Percentiles rank a stretch among this genome's conserved stretches.
Evolutionary conservation across 2,797 vertebrate genomes (phyloP).

Genomic region (Phoeniculus purpureus): DNA sequence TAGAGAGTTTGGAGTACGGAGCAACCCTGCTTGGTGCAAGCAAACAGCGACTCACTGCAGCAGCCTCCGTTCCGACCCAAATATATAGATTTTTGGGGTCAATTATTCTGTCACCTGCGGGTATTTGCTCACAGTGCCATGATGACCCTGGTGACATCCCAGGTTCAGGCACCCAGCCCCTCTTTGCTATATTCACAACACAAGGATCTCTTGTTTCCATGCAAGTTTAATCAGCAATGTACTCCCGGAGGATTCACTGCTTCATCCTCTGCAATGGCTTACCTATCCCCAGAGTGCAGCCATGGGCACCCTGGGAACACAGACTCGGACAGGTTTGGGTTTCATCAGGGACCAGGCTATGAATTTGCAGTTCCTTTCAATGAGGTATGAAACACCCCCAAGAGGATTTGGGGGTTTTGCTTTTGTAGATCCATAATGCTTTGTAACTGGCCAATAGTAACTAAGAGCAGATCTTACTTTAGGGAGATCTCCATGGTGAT

Average conservation of each 20-base stretch:
- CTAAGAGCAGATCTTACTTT: conserved; percentile 42
- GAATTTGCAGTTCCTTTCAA: not conserved
- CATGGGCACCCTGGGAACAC: not conserved
- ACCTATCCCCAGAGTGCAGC: not conserved
- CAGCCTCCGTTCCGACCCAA: not conserved
- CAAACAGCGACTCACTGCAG: not conserved
- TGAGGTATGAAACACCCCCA: not conserved
- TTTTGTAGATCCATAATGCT: not conserved
- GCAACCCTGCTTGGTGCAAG: not conserved
- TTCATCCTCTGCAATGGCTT: not conserved
- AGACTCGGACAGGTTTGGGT: not conserved
- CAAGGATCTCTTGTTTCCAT: not conserved
- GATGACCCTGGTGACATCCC: not conserved
- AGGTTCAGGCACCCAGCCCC: not conserved
- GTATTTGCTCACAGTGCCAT: not conserved
- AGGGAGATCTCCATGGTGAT: conserved; percentile 64
- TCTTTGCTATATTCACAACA: not conserved
- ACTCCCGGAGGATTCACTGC: not conserved
- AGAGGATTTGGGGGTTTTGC: not conserved
- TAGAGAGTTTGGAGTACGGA: conserved; percentile 34
- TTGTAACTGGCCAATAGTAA: not conserved
- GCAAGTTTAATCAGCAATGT: not conserved
- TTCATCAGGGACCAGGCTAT: not conserved
- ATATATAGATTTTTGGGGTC: not conserved
- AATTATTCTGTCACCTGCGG: not conserved